These are phyloP conservation scores for Drosophila pseudoananassae DNA, from an alignment of 1,140 invertebrate species.

Conservation along the genomic window DNA sequence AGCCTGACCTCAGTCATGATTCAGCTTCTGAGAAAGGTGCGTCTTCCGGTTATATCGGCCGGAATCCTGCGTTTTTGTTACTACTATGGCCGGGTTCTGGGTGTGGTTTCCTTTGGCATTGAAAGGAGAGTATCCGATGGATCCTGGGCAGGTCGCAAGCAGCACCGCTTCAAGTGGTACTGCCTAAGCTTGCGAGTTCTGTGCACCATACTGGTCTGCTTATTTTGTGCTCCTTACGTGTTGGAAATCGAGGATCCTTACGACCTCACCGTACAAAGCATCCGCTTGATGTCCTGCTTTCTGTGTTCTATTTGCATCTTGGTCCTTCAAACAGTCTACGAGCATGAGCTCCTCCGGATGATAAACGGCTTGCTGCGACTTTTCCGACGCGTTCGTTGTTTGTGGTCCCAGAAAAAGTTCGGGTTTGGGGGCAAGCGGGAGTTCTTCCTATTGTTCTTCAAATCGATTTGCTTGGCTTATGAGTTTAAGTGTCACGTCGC, in stretches of 20 bases:
- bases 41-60: constrained; percentile 26
- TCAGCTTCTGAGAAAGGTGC: constrained; percentile 3
- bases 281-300: constrained; percentile 31
- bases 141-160: constrained; percentile 17
- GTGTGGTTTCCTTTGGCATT: constrained; percentile 35
- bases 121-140: constrained; percentile 1
- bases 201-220: constrained; percentile 1
- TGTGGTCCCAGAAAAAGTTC: constrained; percentile 16
- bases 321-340: constrained; percentile 47
- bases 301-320: constrained; percentile 32
- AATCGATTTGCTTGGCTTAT: constrained; percentile 40
- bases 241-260: constrained; percentile 13
- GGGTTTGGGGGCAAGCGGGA: constrained; percentile 59
- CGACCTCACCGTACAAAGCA: constrained; percentile 14
- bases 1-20: constrained; percentile 32
- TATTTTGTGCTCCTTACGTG: not conserved
- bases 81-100: constrained; percentile 36
- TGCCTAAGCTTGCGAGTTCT: constrained; percentile 34
- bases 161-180: constrained; percentile 48
- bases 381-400: constrained; percentile 40
- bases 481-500: constrained; percentile 43
- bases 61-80: constrained; percentile 19
- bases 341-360: constrained; percentile 41
- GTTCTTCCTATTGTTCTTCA: constrained; percentile 47
- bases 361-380: constrained; percentile 56